Evolutionary conservation across 2,113 vertebrate species (phyloP).

Genomic region (Pipra filicauda): DNA sequence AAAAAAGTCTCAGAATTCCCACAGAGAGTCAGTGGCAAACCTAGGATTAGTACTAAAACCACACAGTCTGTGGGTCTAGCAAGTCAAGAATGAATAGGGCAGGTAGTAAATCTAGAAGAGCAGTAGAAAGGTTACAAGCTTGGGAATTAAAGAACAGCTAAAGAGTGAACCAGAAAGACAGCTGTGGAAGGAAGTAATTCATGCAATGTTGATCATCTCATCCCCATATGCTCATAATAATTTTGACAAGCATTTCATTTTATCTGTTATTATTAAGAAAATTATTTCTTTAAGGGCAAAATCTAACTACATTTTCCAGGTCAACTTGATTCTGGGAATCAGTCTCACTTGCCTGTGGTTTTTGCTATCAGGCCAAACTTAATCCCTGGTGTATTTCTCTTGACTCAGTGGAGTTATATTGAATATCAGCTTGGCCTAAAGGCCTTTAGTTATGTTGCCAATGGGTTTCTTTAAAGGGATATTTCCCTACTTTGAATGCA

Average conservation of each 20-base stretch:
- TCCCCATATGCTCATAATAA: background rate
- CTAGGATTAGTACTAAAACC: background rate
- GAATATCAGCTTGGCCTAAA: slow-evolving; percentile 29
- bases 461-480: slow-evolving; percentile 10
- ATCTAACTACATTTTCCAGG: slow-evolving; percentile 21
- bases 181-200: background rate
- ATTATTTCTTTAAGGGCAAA: slow-evolving; percentile 44
- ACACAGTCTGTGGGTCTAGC: background rate
- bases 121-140: background rate
- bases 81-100: background rate
- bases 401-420: slow-evolving; percentile 1
- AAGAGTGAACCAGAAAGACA: background rate
- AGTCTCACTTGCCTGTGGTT: slow-evolving; percentile 41
- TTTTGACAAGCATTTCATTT: slow-evolving; percentile 18
- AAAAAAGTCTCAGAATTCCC: background rate
- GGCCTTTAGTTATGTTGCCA: background rate
- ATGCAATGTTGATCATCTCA: background rate
- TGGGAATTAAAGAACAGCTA: background rate
- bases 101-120: background rate
- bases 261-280: slow-evolving; percentile 22
- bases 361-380: slow-evolving; percentile 14
- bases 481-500: slow-evolving; percentile 44
- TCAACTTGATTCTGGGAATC: slow-evolving; percentile 47
- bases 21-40: background rate
- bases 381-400: slow-evolving; percentile 31